Conservation (phyloP, 2,797 vertebrate species). For the Cynodonichthys magdalenae region DNA sequence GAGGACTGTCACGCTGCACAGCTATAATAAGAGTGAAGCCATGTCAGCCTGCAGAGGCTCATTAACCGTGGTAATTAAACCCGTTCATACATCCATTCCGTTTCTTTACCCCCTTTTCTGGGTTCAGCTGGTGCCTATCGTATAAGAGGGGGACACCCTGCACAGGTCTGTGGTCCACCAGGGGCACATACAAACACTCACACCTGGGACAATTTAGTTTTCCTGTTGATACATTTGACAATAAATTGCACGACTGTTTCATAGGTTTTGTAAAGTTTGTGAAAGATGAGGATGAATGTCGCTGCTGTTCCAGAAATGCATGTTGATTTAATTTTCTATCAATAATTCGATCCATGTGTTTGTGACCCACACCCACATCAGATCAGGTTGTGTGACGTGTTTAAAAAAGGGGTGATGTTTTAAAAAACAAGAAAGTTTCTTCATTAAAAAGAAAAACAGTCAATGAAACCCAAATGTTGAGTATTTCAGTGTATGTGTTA, state of each 20-base stretch:
- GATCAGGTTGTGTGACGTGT: neutral
- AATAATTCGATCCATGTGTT: constrained; percentile 59
- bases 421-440: too few relatives aligned
- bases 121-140: too few relatives aligned
- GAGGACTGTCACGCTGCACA: neutral
- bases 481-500: neutral
- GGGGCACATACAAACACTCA: too few relatives aligned
- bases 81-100: neutral
- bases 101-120: too few relatives aligned
- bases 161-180: too few relatives aligned
- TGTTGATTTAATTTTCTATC: constrained; percentile 35
- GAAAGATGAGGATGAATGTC: neutral
- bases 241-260: too few relatives aligned
- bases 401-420: too few relatives aligned
- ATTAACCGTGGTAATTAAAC: neutral
- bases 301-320: constrained; percentile 29
- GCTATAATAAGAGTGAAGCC: neutral
- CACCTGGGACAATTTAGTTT: too few relatives aligned
- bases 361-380: constrained; percentile 5
- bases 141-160: too few relatives aligned
- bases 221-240: too few relatives aligned
- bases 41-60: neutral
- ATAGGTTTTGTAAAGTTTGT: neutral
- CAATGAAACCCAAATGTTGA: too few relatives aligned
- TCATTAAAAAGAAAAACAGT: too few relatives aligned